Evolutionary conservation across 2,113 vertebrate genomes (phyloP), one percentile per base, ranked within the genome.

Genomic region (Corythoichthys haematopterus): DNA sequence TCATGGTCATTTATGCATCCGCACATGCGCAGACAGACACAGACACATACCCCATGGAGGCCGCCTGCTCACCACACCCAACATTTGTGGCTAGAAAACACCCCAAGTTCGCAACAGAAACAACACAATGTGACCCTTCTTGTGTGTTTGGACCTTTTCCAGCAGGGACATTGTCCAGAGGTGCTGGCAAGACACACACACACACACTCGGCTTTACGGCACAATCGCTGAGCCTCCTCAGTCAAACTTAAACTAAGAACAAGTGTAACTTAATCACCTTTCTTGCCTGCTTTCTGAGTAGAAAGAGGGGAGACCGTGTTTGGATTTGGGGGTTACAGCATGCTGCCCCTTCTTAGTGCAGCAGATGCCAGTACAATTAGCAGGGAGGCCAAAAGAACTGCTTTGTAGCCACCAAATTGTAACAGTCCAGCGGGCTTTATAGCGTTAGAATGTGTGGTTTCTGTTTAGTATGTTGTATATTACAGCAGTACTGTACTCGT

Each of bases 361-460:
- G 74, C 77, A 60, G 66, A 75, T 74, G 80, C 77, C 69, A 53
- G 66, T 61, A 65, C 77, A 50, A 77, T 73, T 60, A 65, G 74
- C 77, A 76, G 59, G 73, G 70, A 79, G 70, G 72, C 66, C 65
- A 86, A 83, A 84, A 69, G 77, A 88, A 82, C 71, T 67, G 65
- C 72, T 74, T 55, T 33, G n/a, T 20, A 77, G 81, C 70, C 77
- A 58, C 80, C 78, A 85, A 84, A 86, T 75, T 50, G 59, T 51
- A 68, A 60, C 60, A 73, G 75, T 70, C 70, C 65, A 68, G 6
- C 73, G 65, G 82, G 74, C 74, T 72, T 76, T 70, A 67, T 14
- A 58, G 80, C 78, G 80, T 79, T 86, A 85, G 72, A 80, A 84
- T 77, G 78, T 84, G 84, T 88, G 81, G 66, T 85, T 89, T 88